Conservation (phyloP, 2,888 invertebrate species). For the Keiferia lycopersicella region DNA sequence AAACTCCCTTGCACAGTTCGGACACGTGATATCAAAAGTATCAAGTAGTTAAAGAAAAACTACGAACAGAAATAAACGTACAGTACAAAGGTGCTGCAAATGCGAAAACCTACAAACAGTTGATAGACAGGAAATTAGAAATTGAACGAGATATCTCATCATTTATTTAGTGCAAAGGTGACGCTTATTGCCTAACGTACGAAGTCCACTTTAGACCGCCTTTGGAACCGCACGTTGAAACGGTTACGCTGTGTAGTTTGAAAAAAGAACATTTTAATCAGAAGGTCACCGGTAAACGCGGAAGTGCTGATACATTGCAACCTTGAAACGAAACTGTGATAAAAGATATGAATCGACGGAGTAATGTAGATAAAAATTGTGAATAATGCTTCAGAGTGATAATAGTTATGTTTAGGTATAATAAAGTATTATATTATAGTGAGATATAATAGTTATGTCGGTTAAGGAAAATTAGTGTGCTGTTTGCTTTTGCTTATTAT, state of each 20-base stretch:
- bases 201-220: conserved; percentile 3
- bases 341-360: neutral
- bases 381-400: neutral
- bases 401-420: neutral
- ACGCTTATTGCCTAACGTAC: neutral
- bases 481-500: neutral
- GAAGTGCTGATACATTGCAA: neutral
- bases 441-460: neutral
- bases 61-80: too few relatives aligned
- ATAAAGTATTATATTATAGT: neutral
- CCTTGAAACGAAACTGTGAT: neutral
- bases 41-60: too few relatives aligned
- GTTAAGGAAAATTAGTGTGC: neutral
- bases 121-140: neutral
- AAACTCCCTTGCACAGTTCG: too few relatives aligned
- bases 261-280: neutral
- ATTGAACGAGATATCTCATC: neutral
- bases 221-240: neutral
- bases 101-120: too few relatives aligned
- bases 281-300: neutral
- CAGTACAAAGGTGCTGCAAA: too few relatives aligned
- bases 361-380: neutral
- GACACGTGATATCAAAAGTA: too few relatives aligned
- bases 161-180: neutral
- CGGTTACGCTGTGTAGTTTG: neutral